A percentile compares a stretch with the other conserved stretches of the same genome.
phyloP scores from a whole-genome alignment of 2,797 vertebrate genomes.

The Spinus pinus region DNA sequence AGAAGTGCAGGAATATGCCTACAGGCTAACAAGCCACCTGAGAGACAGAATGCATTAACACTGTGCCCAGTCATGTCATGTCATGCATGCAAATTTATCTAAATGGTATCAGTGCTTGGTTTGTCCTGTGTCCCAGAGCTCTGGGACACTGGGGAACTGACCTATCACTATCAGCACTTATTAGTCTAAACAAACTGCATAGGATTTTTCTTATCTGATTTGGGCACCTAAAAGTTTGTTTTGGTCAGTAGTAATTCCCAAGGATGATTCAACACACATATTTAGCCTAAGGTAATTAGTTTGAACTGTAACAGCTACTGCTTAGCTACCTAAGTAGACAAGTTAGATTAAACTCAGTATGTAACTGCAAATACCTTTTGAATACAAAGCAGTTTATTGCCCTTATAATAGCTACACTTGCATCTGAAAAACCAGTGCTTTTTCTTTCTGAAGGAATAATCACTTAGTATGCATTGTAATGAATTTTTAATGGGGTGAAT shows the following conservation, averaged over 20 bases:
- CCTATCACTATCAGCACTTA: background rate
- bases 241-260: background rate
- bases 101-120: background rate
- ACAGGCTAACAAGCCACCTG: background rate
- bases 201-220: background rate
- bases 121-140: background rate
- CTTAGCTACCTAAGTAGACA: background rate
- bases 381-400: constrained; percentile 9
- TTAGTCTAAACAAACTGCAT: background rate
- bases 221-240: background rate
- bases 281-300: constrained; percentile 28
- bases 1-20: background rate
- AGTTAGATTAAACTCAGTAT: constrained; percentile 14
- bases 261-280: background rate
- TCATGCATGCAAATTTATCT: background rate
- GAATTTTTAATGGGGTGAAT: background rate
- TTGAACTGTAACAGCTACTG: background rate
- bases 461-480: background rate
- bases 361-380: background rate
- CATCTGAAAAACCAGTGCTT: background rate
- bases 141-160: background rate
- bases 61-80: background rate
- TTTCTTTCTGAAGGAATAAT: background rate
- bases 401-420: background rate
- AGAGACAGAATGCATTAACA: constrained; percentile 8